Percentiles rank a stretch among this genome's conserved stretches.
These are phyloP conservation scores for Uromys caudimaculatus DNA, from an alignment of 2,797 vertebrate species.

Conservation along the genomic window DNA sequence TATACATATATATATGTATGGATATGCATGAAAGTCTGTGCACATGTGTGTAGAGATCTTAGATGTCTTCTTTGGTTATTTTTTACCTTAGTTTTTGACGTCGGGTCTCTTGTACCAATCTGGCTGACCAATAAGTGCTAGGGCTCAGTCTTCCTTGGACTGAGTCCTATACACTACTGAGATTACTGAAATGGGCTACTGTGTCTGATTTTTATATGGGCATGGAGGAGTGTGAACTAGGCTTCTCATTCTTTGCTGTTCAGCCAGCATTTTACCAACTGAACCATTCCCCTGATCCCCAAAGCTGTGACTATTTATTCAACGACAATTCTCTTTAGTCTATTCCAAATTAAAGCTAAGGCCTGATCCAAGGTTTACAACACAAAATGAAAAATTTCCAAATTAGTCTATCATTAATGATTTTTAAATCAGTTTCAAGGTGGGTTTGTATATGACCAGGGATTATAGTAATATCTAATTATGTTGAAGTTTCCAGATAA, in stretches of 20 bases:
- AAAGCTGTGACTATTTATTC: neutral
- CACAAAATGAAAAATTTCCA: conserved; percentile 31
- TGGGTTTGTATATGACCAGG: neutral
- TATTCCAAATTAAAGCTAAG: neutral
- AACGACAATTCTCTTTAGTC: conserved; percentile 12
- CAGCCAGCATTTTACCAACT: neutral
- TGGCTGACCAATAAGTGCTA: neutral
- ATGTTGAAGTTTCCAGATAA: neutral
- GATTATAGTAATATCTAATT: conserved; percentile 26
- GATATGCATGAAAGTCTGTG: neutral
- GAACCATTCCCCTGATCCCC: neutral
- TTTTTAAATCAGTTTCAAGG: conserved; percentile 33
- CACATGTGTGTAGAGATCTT: neutral
- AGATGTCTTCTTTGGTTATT: neutral
- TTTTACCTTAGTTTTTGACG: neutral
- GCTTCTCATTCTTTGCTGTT: neutral
- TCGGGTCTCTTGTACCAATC: neutral
- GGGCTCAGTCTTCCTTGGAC: no score
- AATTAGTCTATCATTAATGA: neutral
- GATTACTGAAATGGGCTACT: neutral
- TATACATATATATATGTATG: neutral
- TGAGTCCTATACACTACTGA: no score
- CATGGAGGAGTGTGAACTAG: neutral
- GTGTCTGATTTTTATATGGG: no score
- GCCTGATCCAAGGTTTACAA: conserved; percentile 14